These are phyloP conservation scores for Saxidomus purpurata DNA, from an alignment of 1,140 invertebrate genomes.

Conservation along the genomic window DNA sequence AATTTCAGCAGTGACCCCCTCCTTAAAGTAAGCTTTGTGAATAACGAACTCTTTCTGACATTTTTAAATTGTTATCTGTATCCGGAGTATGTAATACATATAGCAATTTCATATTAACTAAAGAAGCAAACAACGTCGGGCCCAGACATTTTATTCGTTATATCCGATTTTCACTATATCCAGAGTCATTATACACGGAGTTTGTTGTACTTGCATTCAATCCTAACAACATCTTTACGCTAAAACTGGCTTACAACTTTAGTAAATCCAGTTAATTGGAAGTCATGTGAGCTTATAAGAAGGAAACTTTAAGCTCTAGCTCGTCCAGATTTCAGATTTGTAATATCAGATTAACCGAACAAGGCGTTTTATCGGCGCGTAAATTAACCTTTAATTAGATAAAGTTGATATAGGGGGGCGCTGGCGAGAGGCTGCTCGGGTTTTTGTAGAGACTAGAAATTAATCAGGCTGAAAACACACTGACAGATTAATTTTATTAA, in stretches of 20 bases:
- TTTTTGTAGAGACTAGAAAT: conserved; percentile 29
- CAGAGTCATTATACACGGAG: no score
- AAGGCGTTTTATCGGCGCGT: conserved; percentile 7
- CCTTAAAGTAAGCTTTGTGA: no score
- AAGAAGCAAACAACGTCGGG: no score
- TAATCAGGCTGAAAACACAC: conserved; percentile 28
- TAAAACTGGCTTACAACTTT: background rate
- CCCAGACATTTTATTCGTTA: no score
- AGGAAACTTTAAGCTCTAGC: background rate
- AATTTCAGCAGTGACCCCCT: no score
- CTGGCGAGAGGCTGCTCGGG: background rate
- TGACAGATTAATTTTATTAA: conserved; percentile 58
- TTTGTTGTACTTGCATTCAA: no score
- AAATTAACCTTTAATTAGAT: conserved; percentile 39
- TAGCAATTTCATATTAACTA: no score
- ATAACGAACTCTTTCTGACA: no score
- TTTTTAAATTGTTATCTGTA: no score
- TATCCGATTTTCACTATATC: no score
- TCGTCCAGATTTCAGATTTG: background rate
- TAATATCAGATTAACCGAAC: conserved; percentile 31
- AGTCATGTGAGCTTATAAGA: background rate
- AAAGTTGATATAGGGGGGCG: conserved; percentile 19
- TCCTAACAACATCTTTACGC: no score
- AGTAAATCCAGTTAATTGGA: background rate
- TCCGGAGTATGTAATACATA: no score